phyloP scores from a whole-genome alignment of 2,888 invertebrate species.

The Drosophila tripunctata region DNA sequence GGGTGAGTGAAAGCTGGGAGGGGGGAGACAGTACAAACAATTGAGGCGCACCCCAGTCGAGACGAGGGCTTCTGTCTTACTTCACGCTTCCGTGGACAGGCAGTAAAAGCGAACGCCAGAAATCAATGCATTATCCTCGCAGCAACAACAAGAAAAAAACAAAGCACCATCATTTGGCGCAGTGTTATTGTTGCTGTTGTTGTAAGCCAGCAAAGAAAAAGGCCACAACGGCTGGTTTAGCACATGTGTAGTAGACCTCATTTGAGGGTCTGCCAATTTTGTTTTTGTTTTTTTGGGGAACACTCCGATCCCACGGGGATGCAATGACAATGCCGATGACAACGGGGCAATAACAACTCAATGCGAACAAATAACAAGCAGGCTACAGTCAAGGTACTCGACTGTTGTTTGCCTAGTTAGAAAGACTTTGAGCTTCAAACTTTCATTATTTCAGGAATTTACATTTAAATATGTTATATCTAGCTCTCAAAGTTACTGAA shows the following conservation, averaged over 20 bases:
- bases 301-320: constrained; percentile 72
- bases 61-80: constrained; percentile 53
- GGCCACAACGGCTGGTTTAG: constrained; percentile 35
- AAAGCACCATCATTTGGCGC: constrained; percentile 48
- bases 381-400: no score
- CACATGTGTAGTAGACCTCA: constrained; percentile 46
- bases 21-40: constrained; percentile 42
- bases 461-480: no score
- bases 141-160: constrained; percentile 41
- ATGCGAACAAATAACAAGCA: constrained; percentile 42
- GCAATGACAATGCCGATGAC: constrained; percentile 55
- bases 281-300: constrained; percentile 38
- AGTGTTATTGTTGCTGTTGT: no score
- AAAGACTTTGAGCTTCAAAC: no score
- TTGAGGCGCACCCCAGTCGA: constrained; percentile 49
- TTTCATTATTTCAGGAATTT: no score
- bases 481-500: no score
- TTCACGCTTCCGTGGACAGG: constrained; percentile 68
- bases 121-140: constrained; percentile 72
- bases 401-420: no score
- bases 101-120: constrained; percentile 53
- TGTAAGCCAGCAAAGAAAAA: constrained; percentile 29
- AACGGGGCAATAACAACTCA: constrained; percentile 57
- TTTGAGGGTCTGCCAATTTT: constrained; percentile 39
- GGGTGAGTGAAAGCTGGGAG: not conserved